Percentiles rank a stretch among this genome's conserved stretches.
Conservation (phyloP, 2,888 invertebrate genomes). For the Pocota personata region DNA sequence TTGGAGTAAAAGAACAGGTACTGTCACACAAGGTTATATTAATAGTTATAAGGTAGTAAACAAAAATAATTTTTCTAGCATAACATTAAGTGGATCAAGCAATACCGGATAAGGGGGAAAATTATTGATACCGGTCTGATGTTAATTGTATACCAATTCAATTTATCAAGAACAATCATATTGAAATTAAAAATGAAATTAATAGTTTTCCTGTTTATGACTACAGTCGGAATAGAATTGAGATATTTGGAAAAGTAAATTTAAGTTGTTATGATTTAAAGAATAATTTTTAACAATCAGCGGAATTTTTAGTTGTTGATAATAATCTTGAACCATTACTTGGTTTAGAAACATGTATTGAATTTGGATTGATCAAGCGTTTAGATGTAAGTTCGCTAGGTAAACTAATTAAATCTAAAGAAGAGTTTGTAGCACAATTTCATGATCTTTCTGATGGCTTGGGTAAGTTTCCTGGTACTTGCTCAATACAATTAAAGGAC, state of each 20-base stretch:
- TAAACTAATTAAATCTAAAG: neutral
- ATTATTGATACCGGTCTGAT: too few species aligned
- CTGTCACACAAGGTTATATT: neutral
- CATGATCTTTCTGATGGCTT: constrained; percentile 60
- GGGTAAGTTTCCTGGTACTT: constrained; percentile 54
- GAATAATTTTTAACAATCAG: neutral
- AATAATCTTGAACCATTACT: constrained; percentile 12
- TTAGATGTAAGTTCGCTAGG: constrained; percentile 18
- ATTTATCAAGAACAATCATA: constrained; percentile 17
- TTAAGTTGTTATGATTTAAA: constrained; percentile 19
- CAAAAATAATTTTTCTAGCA: neutral
- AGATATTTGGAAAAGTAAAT: constrained; percentile 25
- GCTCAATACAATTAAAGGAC: constrained; percentile 51
- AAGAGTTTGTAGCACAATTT: constrained; percentile 16
- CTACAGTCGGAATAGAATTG: too few species aligned
- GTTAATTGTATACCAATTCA: too few species aligned
- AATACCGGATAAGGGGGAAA: neutral
- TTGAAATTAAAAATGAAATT: constrained; percentile 26
- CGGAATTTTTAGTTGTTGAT: constrained; percentile 34
- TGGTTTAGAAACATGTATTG: constrained; percentile 17
- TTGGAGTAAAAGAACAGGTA: neutral
- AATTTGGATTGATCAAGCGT: constrained; percentile 33
- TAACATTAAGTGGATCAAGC: constrained; percentile 24
- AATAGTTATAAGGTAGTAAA: neutral
- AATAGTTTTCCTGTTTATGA: too few species aligned